A percentile compares a stretch with the other conserved stretches of the same genome.
Evolutionary conservation across 2,113 vertebrate genomes (phyloP).

Genomic region (Formicarius rufipectus): DNA sequence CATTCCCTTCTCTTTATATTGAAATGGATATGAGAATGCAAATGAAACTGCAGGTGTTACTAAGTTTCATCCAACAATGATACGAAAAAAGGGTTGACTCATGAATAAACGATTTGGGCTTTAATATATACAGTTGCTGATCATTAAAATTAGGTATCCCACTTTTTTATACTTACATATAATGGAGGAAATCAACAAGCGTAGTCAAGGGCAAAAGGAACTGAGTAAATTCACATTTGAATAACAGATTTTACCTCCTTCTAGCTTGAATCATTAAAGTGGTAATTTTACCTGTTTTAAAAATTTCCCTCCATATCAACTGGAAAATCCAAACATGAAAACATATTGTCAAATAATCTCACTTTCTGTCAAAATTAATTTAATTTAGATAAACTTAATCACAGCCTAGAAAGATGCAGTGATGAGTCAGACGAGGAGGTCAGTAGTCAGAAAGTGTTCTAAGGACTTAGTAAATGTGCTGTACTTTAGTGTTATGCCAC

Average conservation of each 20-base stretch:
- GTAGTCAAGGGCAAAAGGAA: neutral
- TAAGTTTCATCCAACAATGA: neutral
- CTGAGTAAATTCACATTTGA: neutral
- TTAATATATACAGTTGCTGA: neutral
- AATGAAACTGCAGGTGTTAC: conserved; percentile 26
- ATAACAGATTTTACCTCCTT: neutral
- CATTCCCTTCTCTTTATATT: neutral
- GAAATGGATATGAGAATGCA: conserved; percentile 17
- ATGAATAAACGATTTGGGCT: neutral
- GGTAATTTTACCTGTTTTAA: neutral
- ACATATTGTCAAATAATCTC: neutral
- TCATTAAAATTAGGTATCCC: neutral
- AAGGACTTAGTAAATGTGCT: neutral
- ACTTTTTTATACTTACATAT: neutral
- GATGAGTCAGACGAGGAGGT: neutral
- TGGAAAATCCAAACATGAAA: neutral
- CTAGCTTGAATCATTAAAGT: neutral
- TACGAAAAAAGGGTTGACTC: neutral
- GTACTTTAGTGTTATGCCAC: neutral
- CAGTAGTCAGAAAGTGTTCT: neutral
- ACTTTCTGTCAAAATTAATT: neutral
- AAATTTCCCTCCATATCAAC: neutral
- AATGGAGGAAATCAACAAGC: neutral
- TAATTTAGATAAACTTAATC: neutral
- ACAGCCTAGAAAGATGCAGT: neutral